A percentile compares a stretch with the other conserved stretches of the same genome.
Evolutionary conservation across 2,113 vertebrate species (phyloP).

Genomic region (Sylvia atricapilla): DNA sequence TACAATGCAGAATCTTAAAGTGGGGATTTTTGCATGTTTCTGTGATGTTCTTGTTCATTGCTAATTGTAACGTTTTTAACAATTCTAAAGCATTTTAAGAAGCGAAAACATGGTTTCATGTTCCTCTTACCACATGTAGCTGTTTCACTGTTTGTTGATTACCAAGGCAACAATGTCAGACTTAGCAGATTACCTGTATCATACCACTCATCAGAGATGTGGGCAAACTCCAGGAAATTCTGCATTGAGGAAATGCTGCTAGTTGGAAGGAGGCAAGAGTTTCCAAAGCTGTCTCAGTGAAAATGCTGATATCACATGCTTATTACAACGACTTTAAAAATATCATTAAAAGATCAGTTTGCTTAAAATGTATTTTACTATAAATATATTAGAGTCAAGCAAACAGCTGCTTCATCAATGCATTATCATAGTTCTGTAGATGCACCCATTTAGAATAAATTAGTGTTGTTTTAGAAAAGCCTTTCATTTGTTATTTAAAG

Average conservation of each 20-base stretch:
- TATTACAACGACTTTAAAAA: not conserved
- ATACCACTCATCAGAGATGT: not conserved
- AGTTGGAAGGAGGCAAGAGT: slow-evolving; percentile 8
- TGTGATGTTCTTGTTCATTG: not conserved
- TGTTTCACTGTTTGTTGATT: slow-evolving; percentile 14
- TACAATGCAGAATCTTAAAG: not conserved
- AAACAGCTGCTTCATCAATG: not conserved
- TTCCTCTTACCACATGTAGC: not conserved
- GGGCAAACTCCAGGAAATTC: slow-evolving; percentile 35
- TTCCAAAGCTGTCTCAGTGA: slow-evolving; percentile 1
- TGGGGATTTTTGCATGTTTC: not conserved
- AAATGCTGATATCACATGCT: not conserved
- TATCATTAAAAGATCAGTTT: not conserved
- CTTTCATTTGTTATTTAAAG: not conserved
- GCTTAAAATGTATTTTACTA: not conserved
- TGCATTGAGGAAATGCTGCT: not conserved
- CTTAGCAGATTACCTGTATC: slow-evolving; percentile 40
- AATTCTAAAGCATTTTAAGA: not conserved
- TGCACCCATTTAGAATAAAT: not conserved
- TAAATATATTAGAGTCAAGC: not conserved
- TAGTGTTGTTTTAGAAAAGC: not conserved
- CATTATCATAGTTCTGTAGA: not conserved
- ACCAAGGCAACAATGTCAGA: slow-evolving; percentile 20
- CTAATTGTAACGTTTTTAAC: not conserved
- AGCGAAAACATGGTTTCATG: not conserved